Conservation (phyloP, 2,797 vertebrate genomes). For the Propithecus deckenii region DNA sequence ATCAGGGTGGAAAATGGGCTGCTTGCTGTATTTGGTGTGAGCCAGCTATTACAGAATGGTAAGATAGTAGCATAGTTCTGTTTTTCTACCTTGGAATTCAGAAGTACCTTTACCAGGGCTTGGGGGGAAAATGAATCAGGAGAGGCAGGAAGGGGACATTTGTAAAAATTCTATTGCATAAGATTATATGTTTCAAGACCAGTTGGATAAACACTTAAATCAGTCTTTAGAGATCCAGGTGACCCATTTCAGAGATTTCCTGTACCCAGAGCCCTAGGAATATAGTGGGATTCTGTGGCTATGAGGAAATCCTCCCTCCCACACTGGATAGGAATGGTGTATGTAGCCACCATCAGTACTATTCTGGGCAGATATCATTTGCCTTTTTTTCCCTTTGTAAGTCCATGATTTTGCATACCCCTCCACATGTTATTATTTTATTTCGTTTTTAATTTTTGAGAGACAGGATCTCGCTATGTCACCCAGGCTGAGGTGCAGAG, state of each 20-base stretch:
- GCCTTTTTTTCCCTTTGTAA: not conserved
- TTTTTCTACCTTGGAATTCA: not conserved
- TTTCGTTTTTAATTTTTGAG: not conserved
- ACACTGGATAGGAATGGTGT: not conserved
- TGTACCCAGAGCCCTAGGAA: not conserved
- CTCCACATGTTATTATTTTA: not conserved
- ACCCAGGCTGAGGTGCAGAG: not conserved
- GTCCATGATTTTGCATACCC: not conserved
- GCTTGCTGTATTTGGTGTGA: not conserved
- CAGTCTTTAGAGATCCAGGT: slow-evolving; percentile 55
- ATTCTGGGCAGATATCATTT: not conserved
- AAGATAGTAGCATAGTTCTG: not conserved
- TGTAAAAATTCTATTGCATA: slow-evolving; percentile 16
- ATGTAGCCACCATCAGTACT: not conserved
- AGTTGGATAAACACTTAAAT: slow-evolving; percentile 64
- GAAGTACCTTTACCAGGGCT: not conserved
- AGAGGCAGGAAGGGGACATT: not conserved
- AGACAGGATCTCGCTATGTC: not conserved
- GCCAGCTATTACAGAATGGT: not conserved
- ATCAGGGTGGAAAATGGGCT: not conserved
- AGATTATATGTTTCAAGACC: slow-evolving; percentile 57
- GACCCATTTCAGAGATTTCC: slow-evolving; percentile 70
- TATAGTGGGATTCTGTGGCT: not conserved
- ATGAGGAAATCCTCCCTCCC: not conserved
- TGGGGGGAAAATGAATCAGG: not conserved